phyloP scores from a whole-genome alignment of 2,888 invertebrate species.

The Dryocosmus kuriphilus region DNA sequence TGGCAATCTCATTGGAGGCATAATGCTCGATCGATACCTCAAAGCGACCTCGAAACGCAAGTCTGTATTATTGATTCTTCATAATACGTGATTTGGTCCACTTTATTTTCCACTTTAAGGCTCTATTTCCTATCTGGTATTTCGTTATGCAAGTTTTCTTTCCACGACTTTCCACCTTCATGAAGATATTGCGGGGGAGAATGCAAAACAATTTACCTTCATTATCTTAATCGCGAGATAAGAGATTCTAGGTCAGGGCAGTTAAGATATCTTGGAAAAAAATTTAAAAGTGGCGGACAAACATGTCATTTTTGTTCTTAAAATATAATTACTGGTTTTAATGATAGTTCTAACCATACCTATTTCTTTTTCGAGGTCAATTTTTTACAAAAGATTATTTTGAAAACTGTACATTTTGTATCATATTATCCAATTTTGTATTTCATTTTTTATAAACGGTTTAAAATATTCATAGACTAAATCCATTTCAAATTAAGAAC shows the following conservation, averaged over 20 bases:
- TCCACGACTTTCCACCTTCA: background rate
- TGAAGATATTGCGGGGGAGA: background rate
- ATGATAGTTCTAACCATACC: too few species aligned
- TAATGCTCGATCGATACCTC: background rate
- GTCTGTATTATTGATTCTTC: background rate
- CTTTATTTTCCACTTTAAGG: background rate
- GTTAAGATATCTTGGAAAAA: background rate
- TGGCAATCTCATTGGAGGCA: background rate
- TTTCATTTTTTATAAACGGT: too few species aligned
- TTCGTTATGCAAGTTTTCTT: background rate
- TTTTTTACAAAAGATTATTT: too few species aligned
- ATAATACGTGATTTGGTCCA: background rate
- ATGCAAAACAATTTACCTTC: slow-evolving; percentile 1
- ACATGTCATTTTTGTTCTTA: too few species aligned
- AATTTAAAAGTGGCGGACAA: background rate
- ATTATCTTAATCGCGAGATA: background rate
- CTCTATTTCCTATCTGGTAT: background rate
- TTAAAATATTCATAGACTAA: too few species aligned
- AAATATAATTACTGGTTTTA: too few species aligned
- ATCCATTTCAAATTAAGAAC: too few species aligned
- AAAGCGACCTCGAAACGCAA: background rate
- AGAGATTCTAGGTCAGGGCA: background rate
- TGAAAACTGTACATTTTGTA: too few species aligned
- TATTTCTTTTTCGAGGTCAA: too few species aligned
- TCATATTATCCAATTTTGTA: too few species aligned